Base-by-base conservation (phyloP, 2,888 invertebrate genomes). In the Eulithis prunata region DNA sequence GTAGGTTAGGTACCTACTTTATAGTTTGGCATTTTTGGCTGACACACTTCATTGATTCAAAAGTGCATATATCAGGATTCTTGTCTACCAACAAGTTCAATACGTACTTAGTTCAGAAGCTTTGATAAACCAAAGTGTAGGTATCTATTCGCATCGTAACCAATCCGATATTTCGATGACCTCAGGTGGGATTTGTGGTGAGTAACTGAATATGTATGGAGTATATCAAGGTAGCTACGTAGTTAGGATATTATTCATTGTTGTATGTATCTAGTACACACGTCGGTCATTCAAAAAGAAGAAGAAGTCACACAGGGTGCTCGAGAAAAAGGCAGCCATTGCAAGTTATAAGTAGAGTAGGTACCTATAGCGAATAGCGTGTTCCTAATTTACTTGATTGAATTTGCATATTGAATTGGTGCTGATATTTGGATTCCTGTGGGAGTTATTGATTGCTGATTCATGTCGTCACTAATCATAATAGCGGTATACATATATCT, bases 361-460 rank as follows among this genome's bases (percentile, higher is more conserved):
- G 21, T 21, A 21, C 21, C 21, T 21, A 21, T 21, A 61, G 52
- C 49, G 46, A 52, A 10, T 28, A 53, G 62, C 38, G 57, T 62
- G 60, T 61, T 63, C 46, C 47, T 54, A 64, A 65, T 69, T 63
- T 56, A 64, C 51, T 68, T 66, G 60, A 62, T 68, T 66, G 54
- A 58, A 70, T 72, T 68, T 67, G 43, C 71, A 72, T 72, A 70
- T 65, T 66, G 49, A 72, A 72, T 72, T 70, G 68, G 55, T 45
- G 57, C 57, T 60, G 53, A 45, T 66, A 64, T 64, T 66, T 64
- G 60, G 43, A 59, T 57, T 64, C 66, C 68, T 59, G 51, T 57
- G 54, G 46, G 64, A 21, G 64, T 12, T 62, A 10, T 64, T 71
- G 46, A 46, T 53, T 57, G 62, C 46, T 32, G 32, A 43, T 55